Base-by-base conservation (phyloP, 2,888 invertebrate genomes). In the Agrotis ipsilon region DNA sequence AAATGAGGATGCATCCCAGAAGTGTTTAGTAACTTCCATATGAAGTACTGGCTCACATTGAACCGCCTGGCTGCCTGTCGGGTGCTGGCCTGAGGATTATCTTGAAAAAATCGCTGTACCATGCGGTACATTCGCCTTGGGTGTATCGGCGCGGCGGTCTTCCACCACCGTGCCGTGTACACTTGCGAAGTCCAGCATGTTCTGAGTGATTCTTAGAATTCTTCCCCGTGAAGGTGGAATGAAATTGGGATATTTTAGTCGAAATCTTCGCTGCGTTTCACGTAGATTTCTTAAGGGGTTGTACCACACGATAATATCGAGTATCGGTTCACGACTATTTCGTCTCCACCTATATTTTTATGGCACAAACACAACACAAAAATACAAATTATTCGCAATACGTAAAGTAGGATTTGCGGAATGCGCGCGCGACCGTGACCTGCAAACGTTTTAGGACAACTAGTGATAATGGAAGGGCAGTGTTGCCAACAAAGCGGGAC, bases 301-400 rank as follows among this genome's bases (percentile, higher is more conserved):
- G 19, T 49, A 49, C 49, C 49, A 19, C 32, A 48, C 48, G 19
- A 48, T 14, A 11, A 19, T n/a, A 19, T 48, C 19, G 11, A 48
- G 48, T 6, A 18, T n/a, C n/a, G n/a, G 39, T 39, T 19, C 32
- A 57, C 55, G 39, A 39, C 24, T 24, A 24, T 24, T 24, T 24
- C 24, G 24, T 57, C 39, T 57, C 32, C 39, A 39, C 39, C 55
- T 57, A 57, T n/a, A 57, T 57, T 39, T n/a, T 57, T 57, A 39
- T 57, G 39, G 32, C 32, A 39, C 19, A 57, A 19, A 57, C 55
- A 57, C 27, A 32, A 32, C 2, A 54, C 39, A 49, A 49, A 13
- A 19, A 32, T 32, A 32, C 32, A 32, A 32, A 24, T 32, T 32
- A 32, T 32, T 32, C 32, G 32, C 7, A 32, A 32, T 32, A 32